Evolutionary conservation across 2,797 vertebrate species (phyloP).

Genomic region (Falco biarmicus): DNA sequence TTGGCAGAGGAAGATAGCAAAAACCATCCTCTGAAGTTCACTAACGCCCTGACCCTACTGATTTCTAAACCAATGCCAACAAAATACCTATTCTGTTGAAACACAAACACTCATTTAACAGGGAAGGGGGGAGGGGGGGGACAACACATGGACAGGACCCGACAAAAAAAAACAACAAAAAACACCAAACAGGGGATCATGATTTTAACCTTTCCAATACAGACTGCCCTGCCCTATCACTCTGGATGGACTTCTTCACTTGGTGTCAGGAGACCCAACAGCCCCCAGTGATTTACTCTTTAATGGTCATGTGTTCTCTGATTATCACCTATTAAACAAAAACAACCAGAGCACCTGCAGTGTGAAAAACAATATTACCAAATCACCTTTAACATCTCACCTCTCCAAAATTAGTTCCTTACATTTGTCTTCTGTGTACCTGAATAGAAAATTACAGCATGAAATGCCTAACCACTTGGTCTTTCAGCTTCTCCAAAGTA

Average conservation of each 20-base stretch:
- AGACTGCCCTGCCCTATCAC: neutral
- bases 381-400: neutral
- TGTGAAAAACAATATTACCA: neutral
- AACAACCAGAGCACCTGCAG: neutral
- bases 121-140: no score
- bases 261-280: neutral
- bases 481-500: neutral
- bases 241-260: neutral
- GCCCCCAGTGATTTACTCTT: neutral
- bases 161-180: neutral
- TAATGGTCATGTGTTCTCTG: neutral
- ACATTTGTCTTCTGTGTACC: neutral
- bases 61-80: neutral
- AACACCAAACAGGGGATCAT: neutral
- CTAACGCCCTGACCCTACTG: neutral
- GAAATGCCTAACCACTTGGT: neutral
- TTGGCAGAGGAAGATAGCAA: conserved; percentile 14
- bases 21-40: conserved; percentile 17
- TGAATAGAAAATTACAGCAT: neutral
- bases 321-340: neutral
- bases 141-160: no score
- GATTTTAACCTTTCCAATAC: neutral
- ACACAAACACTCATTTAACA: neutral
- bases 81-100: neutral
- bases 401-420: neutral